Percentiles rank a stretch among this genome's conserved stretches.
phyloP scores from a whole-genome alignment of 2,797 vertebrate genomes.

The Pipistrellus nathusii region DNA sequence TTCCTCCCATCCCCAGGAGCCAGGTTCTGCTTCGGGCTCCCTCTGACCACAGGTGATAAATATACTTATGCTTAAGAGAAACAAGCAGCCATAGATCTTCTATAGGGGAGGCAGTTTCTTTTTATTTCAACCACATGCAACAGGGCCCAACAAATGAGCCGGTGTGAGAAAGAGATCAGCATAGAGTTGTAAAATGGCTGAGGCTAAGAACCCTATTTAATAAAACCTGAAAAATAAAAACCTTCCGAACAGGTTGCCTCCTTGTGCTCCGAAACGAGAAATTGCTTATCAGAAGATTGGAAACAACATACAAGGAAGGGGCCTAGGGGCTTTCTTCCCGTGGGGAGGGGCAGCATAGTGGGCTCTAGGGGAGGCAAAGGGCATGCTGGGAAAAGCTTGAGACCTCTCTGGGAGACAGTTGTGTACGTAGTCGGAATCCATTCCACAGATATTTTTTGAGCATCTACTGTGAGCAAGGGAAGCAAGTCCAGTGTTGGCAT shows the following conservation, averaged over 20 bases:
- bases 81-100: constrained; percentile 67
- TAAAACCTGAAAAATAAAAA: constrained; percentile 68
- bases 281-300: neutral
- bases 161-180: constrained; percentile 46
- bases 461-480: neutral
- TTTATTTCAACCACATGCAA: constrained; percentile 66
- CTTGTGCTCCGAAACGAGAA: constrained; percentile 41
- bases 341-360: neutral
- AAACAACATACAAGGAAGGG: neutral
- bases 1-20: constrained; percentile 24
- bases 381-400: neutral
- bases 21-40: constrained; percentile 26
- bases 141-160: constrained; percentile 55
- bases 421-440: neutral
- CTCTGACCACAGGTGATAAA: constrained; percentile 68
- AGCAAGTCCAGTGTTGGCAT: neutral
- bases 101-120: constrained; percentile 69
- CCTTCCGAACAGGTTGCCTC: neutral
- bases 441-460: neutral
- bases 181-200: constrained; percentile 60
- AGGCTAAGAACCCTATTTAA: constrained; percentile 71
- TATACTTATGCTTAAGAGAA: constrained; percentile 65
- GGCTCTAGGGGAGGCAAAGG: neutral
- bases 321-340: neutral
- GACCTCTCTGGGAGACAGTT: neutral